Evolutionary conservation across 2,797 vertebrate genomes (phyloP).

Genomic region (Helarctos malayanus): DNA sequence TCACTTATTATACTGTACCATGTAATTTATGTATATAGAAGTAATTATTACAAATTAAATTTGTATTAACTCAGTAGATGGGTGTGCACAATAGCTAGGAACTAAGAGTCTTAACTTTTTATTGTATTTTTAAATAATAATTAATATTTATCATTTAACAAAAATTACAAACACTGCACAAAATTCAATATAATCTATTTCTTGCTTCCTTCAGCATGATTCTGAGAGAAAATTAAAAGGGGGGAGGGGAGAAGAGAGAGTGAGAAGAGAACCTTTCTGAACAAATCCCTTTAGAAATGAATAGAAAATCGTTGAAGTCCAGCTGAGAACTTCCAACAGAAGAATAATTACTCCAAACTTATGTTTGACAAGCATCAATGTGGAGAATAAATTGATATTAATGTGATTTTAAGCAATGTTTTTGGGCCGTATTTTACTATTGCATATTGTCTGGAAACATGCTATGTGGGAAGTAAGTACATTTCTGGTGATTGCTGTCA

Average conservation of each 20-base stretch:
- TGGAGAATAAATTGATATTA: constrained; percentile 68
- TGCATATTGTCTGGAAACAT: not conserved
- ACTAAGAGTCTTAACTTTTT: not conserved
- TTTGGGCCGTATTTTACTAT: constrained; percentile 35
- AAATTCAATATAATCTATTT: constrained; percentile 66
- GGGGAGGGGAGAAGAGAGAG: not conserved
- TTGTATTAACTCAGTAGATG: constrained; percentile 76
- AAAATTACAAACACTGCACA: constrained; percentile 70
- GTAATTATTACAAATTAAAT: constrained; percentile 84
- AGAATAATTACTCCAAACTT: constrained; percentile 38
- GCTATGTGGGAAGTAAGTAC: not conserved
- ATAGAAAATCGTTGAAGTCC: constrained; percentile 61
- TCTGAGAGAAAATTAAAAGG: not conserved
- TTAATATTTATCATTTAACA: constrained; percentile 69
- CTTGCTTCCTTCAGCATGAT: constrained; percentile 18
- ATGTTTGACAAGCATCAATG: constrained; percentile 66
- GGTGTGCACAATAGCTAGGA: constrained; percentile 50
- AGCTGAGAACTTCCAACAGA: constrained; percentile 66
- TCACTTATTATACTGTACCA: constrained; percentile 75
- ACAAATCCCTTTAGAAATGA: constrained; percentile 51
- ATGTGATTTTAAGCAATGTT: constrained; percentile 55
- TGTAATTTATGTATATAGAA: constrained; percentile 85
- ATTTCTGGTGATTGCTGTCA: constrained; percentile 28
- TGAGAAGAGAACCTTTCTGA: not conserved
- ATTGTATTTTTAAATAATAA: constrained; percentile 71